Percentiles rank a stretch among this genome's conserved stretches.
These are phyloP conservation scores for Drosophila parvula DNA, from an alignment of 1,140 invertebrate genomes.

Conservation along the genomic window DNA sequence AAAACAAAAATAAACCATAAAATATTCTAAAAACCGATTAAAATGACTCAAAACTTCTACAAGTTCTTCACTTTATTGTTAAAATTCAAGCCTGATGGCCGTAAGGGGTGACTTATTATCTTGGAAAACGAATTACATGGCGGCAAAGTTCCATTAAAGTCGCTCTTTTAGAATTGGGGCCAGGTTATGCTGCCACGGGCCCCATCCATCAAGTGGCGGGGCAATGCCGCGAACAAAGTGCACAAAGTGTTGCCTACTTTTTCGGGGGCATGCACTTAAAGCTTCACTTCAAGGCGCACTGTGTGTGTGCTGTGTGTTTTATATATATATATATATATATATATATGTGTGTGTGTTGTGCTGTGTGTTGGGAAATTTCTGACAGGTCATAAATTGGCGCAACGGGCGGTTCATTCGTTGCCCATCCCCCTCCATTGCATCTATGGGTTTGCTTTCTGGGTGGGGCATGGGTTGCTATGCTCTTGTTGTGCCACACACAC, in stretches of 20 bases:
- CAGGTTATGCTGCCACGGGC: conserved; percentile 11
- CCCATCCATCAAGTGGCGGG: conserved; percentile 17
- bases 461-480: background rate
- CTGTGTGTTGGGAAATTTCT: conserved; percentile 67
- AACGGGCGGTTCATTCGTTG: conserved; percentile 25
- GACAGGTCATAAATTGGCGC: conserved; percentile 77
- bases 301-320: background rate
- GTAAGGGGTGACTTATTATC: conserved; percentile 10
- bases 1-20: too few species aligned
- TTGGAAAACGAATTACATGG: background rate
- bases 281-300: conserved; percentile 14
- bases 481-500: conserved; percentile 3
- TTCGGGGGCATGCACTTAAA: conserved; percentile 50
- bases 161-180: conserved; percentile 14
- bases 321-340: background rate
- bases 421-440: conserved; percentile 5
- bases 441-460: background rate
- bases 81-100: too few species aligned
- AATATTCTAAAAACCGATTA: too few species aligned
- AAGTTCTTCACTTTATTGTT: too few species aligned
- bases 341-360: conserved; percentile 13
- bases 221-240: background rate
- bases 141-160: background rate
- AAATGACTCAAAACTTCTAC: too few species aligned
- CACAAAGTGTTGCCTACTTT: conserved; percentile 63